phyloP scores from a whole-genome alignment of 64 coral and sea anemone species.

The Actinia equina region DNA sequence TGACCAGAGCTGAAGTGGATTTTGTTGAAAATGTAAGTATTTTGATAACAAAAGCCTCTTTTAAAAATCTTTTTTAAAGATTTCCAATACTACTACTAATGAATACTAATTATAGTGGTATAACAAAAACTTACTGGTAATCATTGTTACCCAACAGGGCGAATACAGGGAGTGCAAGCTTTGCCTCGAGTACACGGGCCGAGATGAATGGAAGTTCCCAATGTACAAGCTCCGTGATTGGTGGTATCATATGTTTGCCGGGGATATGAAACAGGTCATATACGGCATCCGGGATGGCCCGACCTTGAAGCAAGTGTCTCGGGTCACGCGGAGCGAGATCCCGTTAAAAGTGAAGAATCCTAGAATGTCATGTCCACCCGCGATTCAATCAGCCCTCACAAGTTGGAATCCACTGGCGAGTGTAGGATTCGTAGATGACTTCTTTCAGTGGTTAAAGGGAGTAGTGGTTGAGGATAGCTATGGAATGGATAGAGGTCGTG shows the following conservation, averaged over 20 bases:
- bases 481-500: neutral
- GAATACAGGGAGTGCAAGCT: neutral
- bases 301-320: neutral
- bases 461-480: constrained; percentile 25
- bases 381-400: neutral
- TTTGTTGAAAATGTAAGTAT: constrained; percentile 12
- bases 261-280: constrained; percentile 33
- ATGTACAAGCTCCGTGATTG: constrained; percentile 42
- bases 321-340: neutral
- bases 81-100: no score
- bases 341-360: neutral
- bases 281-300: constrained; percentile 18
- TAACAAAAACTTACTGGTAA: no score
- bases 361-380: constrained; percentile 9
- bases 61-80: neutral
- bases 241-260: constrained; percentile 45
- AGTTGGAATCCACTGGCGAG: constrained; percentile 14
- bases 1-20: constrained; percentile 25
- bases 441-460: constrained; percentile 37
- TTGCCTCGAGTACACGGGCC: neutral
- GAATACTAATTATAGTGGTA: no score
- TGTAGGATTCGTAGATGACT: constrained; percentile 33
- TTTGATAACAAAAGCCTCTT: neutral
- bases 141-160: neutral
- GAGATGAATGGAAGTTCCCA: constrained; percentile 24